Base-by-base conservation (phyloP, 2,797 vertebrate genomes). In the Sebastes cheni region DNA sequence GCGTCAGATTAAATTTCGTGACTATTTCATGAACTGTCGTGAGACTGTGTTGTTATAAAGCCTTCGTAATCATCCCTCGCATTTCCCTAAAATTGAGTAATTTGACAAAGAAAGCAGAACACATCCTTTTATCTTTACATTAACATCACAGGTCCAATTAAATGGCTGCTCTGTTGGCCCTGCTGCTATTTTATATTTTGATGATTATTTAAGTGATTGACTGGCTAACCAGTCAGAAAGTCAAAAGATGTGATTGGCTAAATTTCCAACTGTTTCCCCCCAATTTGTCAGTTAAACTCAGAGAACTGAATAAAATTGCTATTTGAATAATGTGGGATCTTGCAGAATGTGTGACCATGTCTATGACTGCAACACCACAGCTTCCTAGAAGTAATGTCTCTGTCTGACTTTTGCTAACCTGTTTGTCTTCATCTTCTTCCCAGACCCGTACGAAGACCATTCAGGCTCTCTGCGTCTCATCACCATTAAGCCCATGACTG, bases 391-490 rank as follows among this genome's bases (percentile, higher is more conserved):
- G 9, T 11, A 34, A 46, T 16, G 8, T 54, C 14, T 25, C 23
- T 8, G 4, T 16, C 16, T 70, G 5, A 50, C 16, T 72, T 8
- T 59, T 34, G 29, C 20, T 46, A 13, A 77, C n/a, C 67, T 18
- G 0, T 25, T 32, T 8, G 7, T 82, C 55, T 22, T 29, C 13
- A 6, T 74, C 32, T 8, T 69, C 62, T 88, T 86, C 5, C 25
- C 93, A 64, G 98, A 99, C 79, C 97, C 97, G 5, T 99, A 97
- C 0, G 98, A 99, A 79, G 97, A 98, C 0, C 97, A 97, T 20
- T 97, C 98, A 0, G 97, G 98, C 67, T 99, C 98, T 0, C 96
- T 99, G 78, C 97, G 98, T 81, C 97, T 99, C 83, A 97, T 99
- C n/a, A 96, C 97, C 20, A 97, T 99, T 77, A 99, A 99, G 80